These are phyloP conservation scores for Papilio dardanus DNA, from an alignment of 1,140 invertebrate genomes.

Conservation along the genomic window DNA sequence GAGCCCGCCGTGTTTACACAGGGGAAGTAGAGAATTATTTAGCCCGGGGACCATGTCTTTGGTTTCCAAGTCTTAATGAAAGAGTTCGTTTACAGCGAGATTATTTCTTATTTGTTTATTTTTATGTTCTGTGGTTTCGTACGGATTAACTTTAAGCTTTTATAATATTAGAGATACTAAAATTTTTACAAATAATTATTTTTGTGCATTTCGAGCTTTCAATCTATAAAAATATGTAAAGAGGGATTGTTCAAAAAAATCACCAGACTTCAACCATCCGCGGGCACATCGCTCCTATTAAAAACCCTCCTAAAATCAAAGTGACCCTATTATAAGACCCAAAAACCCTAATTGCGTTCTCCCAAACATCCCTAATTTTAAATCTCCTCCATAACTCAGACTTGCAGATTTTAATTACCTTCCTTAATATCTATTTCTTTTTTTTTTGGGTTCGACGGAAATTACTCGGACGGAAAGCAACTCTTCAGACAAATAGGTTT, in stretches of 20 bases:
- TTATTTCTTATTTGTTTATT: slow-evolving; percentile 73
- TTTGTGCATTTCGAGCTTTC: background rate
- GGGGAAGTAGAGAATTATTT: slow-evolving; percentile 57
- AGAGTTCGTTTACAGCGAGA: slow-evolving; percentile 68
- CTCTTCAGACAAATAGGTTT: slow-evolving; percentile 66
- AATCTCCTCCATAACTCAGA: slow-evolving; percentile 58
- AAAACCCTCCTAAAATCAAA: slow-evolving; percentile 31
- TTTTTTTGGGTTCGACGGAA: slow-evolving; percentile 60
- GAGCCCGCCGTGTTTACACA: slow-evolving; percentile 53
- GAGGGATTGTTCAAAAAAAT: background rate
- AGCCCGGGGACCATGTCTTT: slow-evolving; percentile 59
- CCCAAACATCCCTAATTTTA: slow-evolving; percentile 48
- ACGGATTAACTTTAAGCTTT: slow-evolving; percentile 52
- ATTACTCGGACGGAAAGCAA: slow-evolving; percentile 75
- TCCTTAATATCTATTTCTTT: slow-evolving; percentile 61
- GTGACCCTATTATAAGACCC: slow-evolving; percentile 37
- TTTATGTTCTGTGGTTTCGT: slow-evolving; percentile 49
- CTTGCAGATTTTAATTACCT: slow-evolving; percentile 72
- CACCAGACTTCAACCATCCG: slow-evolving; percentile 5
- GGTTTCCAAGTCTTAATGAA: slow-evolving; percentile 68
- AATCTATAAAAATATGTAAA: no score
- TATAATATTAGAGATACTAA: no score
- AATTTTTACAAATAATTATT: no score
- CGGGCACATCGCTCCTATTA: slow-evolving; percentile 24
- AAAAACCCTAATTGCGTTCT: slow-evolving; percentile 43